Base-by-base conservation (phyloP, 2,113 vertebrate genomes). In the Esox niger region DNA sequence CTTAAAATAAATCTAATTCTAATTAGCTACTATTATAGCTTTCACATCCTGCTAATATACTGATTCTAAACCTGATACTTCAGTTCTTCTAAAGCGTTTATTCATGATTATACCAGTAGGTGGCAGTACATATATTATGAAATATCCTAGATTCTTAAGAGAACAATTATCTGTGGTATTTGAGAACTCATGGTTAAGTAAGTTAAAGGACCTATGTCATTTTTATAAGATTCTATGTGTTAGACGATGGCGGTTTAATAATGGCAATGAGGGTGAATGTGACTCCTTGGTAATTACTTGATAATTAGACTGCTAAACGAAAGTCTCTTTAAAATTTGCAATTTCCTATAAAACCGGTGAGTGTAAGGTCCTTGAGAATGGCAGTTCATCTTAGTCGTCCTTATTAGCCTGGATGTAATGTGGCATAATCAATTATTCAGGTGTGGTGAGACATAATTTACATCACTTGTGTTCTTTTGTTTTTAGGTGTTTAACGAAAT, bases 391-490 rank as follows among this genome's bases (percentile, higher is more conserved):
- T 57, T 23, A 35, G 30, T 52, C 5, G 10, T 66, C 55, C 4
- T 6, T 23, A 70, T 21, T 43, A 26, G 31, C 29, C 35, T 60
- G 9, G 13, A 66, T 64, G 30, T 27, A 78, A 73, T 62, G 21
- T 68, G 15, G 31, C 23, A 46, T 4, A 6, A 49, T 68, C 1
- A 46, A 49, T 64, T 49, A 75, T 68, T 64, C 9, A 62, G 46
- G 60, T 7, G 23, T 35, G 21, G 8, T 5, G 0, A 23, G 4
- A 15, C 38, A 43, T 29, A 20, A 46, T 60, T 67, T 26, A 31
- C 1, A 59, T 29, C 6, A 43, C 25, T 55, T 66, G 2, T 65
- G n/a, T 27, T 58, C 2, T 8, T 47, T n/a, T 47, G 17, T 65
- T 47, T n/a, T 64, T 38, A 60, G 46, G 29, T 17, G 15, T 29